Evolutionary conservation across 2,113 vertebrate species (phyloP), one percentile per base, ranked within the genome.

Genomic region (Stigmatopora argus): DNA sequence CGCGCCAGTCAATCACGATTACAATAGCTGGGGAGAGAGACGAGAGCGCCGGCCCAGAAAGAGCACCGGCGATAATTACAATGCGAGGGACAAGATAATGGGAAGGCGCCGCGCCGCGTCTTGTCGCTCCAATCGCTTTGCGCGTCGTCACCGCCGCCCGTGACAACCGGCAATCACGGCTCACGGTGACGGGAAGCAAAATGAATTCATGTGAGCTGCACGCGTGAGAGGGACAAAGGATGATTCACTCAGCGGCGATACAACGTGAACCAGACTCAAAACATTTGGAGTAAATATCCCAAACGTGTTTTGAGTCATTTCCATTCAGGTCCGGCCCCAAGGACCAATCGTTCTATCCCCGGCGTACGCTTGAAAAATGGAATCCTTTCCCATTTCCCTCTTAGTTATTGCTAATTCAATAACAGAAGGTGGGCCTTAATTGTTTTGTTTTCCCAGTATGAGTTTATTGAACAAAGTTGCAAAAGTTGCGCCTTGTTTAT

Each of bases 1-100:
- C 87, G 72, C 87, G 85, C 92, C 85, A 93, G 90, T 93, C 92
- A 94, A 94, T 93, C 93, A 93, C 90, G 83, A 92, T 92, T 92
- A 92, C 91, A 92, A 88, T 84, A 84, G 84, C 88, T 31, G 26
- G 91, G 87, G 4, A 80, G 79, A 88, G 86, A 94, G 91, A 92
- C 87, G 88, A 90, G 92, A 87, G 92, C 89, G 90, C 75, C 85
- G 89, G 90, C 84, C 92, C 92, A 93, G 91, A 92, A 93, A 94
- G 92, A 90, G 90, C 89, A 90, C 88, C 78, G 79, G 82, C 86
- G 88, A 90, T 91, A 93, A 94, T 91, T 93, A 91, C 83, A 87
- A 92, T 89, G 84, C 83, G 86, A 85, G 80, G 93, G 92, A 94
- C 90, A 93, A 92, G 90, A 93, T 92, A 94, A 94, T 92, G 89